Conservation (phyloP, 1,140 invertebrate genomes). For the Drosophila tani region DNA sequence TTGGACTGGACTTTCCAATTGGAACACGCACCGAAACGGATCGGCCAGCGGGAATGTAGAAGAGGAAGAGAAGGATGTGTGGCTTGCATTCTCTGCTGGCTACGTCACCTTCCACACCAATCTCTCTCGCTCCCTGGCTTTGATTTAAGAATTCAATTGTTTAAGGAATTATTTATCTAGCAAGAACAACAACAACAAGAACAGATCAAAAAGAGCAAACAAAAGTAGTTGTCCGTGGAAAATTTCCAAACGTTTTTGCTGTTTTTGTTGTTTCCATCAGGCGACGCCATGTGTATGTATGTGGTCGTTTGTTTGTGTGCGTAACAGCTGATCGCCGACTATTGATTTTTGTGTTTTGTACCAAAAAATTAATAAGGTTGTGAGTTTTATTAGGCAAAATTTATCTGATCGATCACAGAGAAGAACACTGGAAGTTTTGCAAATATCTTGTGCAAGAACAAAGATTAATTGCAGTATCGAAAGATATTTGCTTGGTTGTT, state of each 20-base stretch:
- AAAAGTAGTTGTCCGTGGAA: slow-evolving; percentile 58
- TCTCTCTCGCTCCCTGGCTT: background rate
- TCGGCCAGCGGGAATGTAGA: slow-evolving; percentile 16
- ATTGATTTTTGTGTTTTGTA: slow-evolving; percentile 56
- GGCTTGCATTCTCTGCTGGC: slow-evolving; percentile 11
- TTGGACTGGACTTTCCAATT: slow-evolving; percentile 68
- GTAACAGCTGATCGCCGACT: slow-evolving; percentile 71
- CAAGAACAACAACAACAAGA: slow-evolving; percentile 26
- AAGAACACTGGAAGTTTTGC: background rate
- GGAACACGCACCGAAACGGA: slow-evolving; percentile 57
- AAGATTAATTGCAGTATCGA: slow-evolving; percentile 16
- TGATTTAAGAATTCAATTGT: slow-evolving; percentile 28
- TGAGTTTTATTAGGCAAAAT: slow-evolving; percentile 1
- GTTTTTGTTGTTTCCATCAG: slow-evolving; percentile 35
- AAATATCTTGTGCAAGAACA: slow-evolving; percentile 40
- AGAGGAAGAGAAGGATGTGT: slow-evolving; percentile 21
- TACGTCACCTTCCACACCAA: slow-evolving; percentile 30
- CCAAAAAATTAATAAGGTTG: slow-evolving; percentile 4
- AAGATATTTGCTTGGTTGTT: slow-evolving; percentile 4
- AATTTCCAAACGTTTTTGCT: slow-evolving; percentile 62
- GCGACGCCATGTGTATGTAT: slow-evolving; percentile 24
- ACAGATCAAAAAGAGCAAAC: slow-evolving; percentile 6
- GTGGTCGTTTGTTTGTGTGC: slow-evolving; percentile 33
- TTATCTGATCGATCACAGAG: background rate
- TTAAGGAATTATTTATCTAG: slow-evolving; percentile 26